Evolutionary conservation across 2,888 invertebrate genomes (phyloP), one percentile per base, ranked within the genome.

Genomic region (Apamea monoglypha): DNA sequence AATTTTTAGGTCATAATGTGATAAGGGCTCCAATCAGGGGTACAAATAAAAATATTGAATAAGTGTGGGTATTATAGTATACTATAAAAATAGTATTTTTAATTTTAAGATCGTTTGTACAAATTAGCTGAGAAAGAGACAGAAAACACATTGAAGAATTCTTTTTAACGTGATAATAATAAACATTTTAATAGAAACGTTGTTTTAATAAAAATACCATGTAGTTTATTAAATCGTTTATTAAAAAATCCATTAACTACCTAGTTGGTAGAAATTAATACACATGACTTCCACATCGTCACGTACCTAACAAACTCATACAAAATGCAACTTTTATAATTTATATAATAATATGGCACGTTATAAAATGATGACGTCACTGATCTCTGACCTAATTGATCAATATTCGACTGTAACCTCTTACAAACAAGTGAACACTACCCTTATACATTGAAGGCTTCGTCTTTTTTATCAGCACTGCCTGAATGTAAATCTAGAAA

Each of bases 201-300:
- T 67, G 74, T 87, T 84, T 87, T 68, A 90, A 87, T 85, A 80
- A 90, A 91, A 89, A 64, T 6, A 40, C 63, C 21, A 32, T 8
- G 16, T 88, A 87, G 82, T 92, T 92, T 88, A 89, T 91, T 92
- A 91, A 88, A 89, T 94, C 90, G 91, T 96, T 96, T 96, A 95
- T 95, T 95, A 94, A 93, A 81, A 82, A 82, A 82, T 85, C 81
- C 85, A 69, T 85, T 69, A 69, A 85, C 93, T 92, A 93, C 89
- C 93, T 92, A 93, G 89, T 86, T 88, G 93, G 92, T 95, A 94
- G 90, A 92, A 95, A 93, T 91, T 84, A 93, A 91, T 92, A 92
- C 89, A 91, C 88, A 87, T 88, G 85, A 89, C 86, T 88, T 90
- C 90, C 89, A 92, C 85, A 90, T 92, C 90, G 86, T 91, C 91